These are phyloP conservation scores for Paracentrotus lividus DNA, from an alignment of 53 echinoderm and acorn worm genomes.

Conservation along the genomic window DNA sequence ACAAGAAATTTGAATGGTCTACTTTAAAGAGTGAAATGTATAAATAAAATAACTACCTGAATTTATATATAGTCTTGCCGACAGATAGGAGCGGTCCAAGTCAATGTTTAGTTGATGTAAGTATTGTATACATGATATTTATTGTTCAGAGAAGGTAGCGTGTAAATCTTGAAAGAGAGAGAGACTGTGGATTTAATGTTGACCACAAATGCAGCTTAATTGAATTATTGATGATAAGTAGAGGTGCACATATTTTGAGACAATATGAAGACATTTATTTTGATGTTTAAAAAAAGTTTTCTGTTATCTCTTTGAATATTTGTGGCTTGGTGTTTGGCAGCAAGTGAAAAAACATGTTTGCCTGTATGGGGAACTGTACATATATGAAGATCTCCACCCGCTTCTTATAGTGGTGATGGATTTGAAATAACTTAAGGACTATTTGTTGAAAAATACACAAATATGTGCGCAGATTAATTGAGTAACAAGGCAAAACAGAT, in stretches of 20 bases:
- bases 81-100: not conserved
- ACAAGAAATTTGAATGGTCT: not conserved
- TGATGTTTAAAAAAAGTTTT: slow-evolving; percentile 52
- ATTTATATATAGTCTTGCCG: slow-evolving; percentile 60
- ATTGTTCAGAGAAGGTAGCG: slow-evolving; percentile 45
- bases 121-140: slow-evolving; percentile 64
- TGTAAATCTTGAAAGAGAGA: slow-evolving; percentile 16
- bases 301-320: slow-evolving; percentile 58
- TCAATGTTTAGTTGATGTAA: slow-evolving; percentile 39
- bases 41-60: slow-evolving; percentile 63
- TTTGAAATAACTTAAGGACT: slow-evolving; percentile 54
- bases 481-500: slow-evolving; percentile 43
- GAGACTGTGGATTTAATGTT: slow-evolving; percentile 35
- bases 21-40: not conserved
- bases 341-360: not conserved
- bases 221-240: slow-evolving; percentile 16
- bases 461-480: slow-evolving; percentile 31
- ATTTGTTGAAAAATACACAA: slow-evolving; percentile 47
- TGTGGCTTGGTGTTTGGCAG: slow-evolving; percentile 15
- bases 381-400: not conserved
- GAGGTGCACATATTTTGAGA: slow-evolving; percentile 54
- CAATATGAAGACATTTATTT: slow-evolving; percentile 49
- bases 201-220: slow-evolving; percentile 44
- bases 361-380: slow-evolving; percentile 1
- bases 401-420: not conserved